Base-by-base conservation (phyloP, 2,113 vertebrate species). In the Fulica atra region DNA sequence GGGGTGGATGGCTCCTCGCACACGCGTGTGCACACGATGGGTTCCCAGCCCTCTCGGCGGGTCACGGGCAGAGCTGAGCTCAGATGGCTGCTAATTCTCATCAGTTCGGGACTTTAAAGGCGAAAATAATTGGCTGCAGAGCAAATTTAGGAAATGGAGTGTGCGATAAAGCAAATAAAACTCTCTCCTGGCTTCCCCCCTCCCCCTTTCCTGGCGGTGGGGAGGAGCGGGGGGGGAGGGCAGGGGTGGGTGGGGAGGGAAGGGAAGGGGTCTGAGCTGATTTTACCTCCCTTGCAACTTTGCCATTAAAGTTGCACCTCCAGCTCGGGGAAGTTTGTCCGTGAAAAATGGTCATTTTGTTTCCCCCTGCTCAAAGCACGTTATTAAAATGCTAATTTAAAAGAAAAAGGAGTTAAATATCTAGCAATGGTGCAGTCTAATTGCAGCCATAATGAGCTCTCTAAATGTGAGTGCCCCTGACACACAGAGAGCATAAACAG, bases 351-450 rank as follows among this genome's bases (percentile, higher is more conserved):
- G 98, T 98, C 98, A 98, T 98, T 98, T 98, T 97, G 98, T 97
- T 98, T 97, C 97, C 91, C 44, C 96, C 97, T 97, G 97, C 98
- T 98, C 98, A 92, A 96, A 98, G 98, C 98, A 97, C 97, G 98
- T 98, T 98, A 98, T 98, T 98, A 98, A 98, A 98, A 98, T 98
- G 98, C 98, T 98, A 98, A 98, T 98, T 98, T 98, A 98, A 98
- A 98, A 98, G 98, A 98, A 98, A 98, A 98, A 97, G 96, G 97
- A 98, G 98, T 98, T 98, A 98, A 98, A 98, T 98, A 98, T 98
- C 98, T 94, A 98, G 98, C 98, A 93, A 93, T 97, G 98, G 98
- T 97, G 97, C 98, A 97, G 98, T 98, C 97, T 98, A 98, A 98
- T 98, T 98, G 98, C 98, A 97, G 95, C 97, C 98, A 97, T 98